These are phyloP conservation scores for Diloba caeruleocephala DNA, from an alignment of 2,888 invertebrate species.

Conservation along the genomic window DNA sequence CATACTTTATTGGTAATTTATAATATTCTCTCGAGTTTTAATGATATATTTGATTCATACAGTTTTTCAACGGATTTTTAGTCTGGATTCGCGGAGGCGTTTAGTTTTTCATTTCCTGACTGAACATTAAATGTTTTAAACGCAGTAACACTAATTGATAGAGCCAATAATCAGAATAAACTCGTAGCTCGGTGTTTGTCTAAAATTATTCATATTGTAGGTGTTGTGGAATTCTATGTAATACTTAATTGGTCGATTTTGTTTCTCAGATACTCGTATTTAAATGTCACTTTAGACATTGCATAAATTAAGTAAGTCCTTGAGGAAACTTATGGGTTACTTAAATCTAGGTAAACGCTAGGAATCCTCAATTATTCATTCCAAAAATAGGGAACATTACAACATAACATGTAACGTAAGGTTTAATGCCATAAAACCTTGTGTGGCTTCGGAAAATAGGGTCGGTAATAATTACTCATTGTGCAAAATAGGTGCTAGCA, in stretches of 20 bases:
- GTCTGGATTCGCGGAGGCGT: constrained; percentile 51
- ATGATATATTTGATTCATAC: constrained; percentile 73
- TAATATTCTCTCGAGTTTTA: constrained; percentile 77
- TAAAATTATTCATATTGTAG: constrained; percentile 37
- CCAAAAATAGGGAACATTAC: no score
- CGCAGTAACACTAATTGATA: constrained; percentile 58
- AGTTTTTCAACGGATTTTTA: constrained; percentile 66
- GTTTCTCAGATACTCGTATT: constrained; percentile 5
- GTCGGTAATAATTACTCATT: not conserved
- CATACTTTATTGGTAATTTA: constrained; percentile 70
- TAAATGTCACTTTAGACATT: no score
- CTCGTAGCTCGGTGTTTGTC: constrained; percentile 24
- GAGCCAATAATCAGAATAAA: constrained; percentile 30
- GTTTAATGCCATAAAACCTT: no score
- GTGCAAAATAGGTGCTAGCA: not conserved
- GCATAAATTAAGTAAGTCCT: no score
- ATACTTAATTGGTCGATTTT: constrained; percentile 4
- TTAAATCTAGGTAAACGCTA: no score
- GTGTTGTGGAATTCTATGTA: constrained; percentile 38
- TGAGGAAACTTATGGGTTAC: no score
- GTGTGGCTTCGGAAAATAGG: no score
- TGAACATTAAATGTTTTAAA: constrained; percentile 48
- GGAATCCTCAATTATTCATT: no score
- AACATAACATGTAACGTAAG: no score
- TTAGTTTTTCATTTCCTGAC: constrained; percentile 60